Evolutionary conservation across 2,113 vertebrate species (phyloP).

Genomic region (Mustelus asterias): DNA sequence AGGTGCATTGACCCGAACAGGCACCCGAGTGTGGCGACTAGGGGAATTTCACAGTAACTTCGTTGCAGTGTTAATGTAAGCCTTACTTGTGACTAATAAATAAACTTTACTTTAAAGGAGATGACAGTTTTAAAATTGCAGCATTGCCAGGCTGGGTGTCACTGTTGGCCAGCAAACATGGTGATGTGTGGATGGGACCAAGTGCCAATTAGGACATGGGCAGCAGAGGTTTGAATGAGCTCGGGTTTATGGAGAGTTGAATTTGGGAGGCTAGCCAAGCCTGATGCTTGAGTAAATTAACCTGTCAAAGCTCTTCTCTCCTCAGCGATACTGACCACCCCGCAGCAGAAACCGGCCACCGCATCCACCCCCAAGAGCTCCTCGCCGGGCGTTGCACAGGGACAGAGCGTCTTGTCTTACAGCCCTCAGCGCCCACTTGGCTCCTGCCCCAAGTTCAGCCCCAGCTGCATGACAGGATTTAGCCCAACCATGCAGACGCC

Average conservation of each 20-base stretch:
- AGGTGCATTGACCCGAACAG: too few relatives aligned
- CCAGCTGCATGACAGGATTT: slow-evolving; percentile 69
- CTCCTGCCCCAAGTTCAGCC: slow-evolving; percentile 77
- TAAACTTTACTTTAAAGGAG: too few relatives aligned
- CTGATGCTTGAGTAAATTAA: background rate
- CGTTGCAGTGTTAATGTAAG: too few relatives aligned
- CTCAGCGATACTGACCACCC: slow-evolving; percentile 67
- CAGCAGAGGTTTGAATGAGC: background rate
- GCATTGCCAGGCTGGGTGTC: background rate
- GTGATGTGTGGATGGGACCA: background rate
- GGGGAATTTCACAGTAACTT: too few relatives aligned
- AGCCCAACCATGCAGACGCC: slow-evolving; percentile 69
- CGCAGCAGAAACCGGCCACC: slow-evolving; percentile 57
- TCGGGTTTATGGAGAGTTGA: background rate
- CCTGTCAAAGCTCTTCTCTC: background rate
- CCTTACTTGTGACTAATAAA: too few relatives aligned
- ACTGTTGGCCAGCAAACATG: background rate
- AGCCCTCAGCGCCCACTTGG: slow-evolving; percentile 77
- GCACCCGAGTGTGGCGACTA: too few relatives aligned
- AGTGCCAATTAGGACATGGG: background rate
- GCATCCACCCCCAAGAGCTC: slow-evolving; percentile 51
- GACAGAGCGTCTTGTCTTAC: slow-evolving; percentile 87
- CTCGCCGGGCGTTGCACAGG: slow-evolving; percentile 62
- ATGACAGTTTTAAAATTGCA: background rate
- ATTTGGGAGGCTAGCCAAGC: background rate